Percentiles rank a stretch among this genome's conserved stretches.
phyloP scores from a whole-genome alignment of 2,797 vertebrate genomes.

The Silurus lanzhouensis region DNA sequence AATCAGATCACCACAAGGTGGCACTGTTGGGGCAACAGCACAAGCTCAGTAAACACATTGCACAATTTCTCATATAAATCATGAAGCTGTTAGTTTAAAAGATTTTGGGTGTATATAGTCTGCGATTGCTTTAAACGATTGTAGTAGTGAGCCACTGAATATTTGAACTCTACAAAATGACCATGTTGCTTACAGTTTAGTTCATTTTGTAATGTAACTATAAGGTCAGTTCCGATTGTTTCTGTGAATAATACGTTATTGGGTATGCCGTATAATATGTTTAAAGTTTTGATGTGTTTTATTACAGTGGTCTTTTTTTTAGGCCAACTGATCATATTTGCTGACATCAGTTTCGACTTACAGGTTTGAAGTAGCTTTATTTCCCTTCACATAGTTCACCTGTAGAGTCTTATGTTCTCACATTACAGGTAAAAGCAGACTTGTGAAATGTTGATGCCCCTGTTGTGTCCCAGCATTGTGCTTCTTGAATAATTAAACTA shows the following conservation, averaged over 20 bases:
- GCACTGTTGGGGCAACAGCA: neutral
- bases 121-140: neutral
- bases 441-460: constrained; percentile 68
- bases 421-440: constrained; percentile 54
- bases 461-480: constrained; percentile 36
- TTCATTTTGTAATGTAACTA: neutral
- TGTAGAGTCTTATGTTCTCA: constrained; percentile 54
- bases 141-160: neutral
- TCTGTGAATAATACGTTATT: neutral
- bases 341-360: neutral
- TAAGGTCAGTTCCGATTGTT: neutral
- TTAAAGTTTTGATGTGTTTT: neutral
- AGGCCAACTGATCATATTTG: neutral
- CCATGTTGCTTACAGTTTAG: neutral
- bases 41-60: neutral
- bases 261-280: too few relatives aligned
- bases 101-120: neutral
- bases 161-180: neutral
- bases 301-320: neutral
- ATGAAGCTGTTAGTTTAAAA: neutral
- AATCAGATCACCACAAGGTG: neutral
- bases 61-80: neutral
- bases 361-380: neutral
- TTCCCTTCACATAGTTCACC: constrained; percentile 16
- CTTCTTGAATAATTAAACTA: constrained; percentile 48